A percentile compares a stretch with the other conserved stretches of the same genome.
phyloP scores from a whole-genome alignment of 2,113 vertebrate genomes.

The Dicaeum eximium region DNA sequence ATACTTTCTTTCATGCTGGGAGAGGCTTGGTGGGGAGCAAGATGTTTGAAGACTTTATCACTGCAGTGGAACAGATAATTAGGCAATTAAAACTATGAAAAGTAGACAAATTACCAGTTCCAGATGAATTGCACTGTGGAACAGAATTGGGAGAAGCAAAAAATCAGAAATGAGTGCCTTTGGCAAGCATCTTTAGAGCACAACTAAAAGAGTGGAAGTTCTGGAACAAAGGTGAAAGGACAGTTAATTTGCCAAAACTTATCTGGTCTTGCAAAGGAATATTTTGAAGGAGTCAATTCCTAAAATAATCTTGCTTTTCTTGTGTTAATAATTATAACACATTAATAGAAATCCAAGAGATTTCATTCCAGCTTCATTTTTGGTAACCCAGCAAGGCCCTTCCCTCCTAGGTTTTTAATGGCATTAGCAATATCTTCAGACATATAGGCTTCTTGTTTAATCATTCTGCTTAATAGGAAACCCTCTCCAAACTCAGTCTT shows the following conservation, averaged over 20 bases:
- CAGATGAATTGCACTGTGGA: neutral
- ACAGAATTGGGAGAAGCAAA: neutral
- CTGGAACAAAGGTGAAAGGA: neutral
- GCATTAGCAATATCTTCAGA: neutral
- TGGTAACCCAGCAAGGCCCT: neutral
- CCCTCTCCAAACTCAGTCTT: neutral
- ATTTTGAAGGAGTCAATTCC: neutral
- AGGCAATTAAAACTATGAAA: constrained; percentile 47
- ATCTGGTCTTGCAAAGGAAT: neutral
- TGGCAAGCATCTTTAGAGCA: neutral
- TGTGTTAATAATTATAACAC: neutral
- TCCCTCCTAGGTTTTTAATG: neutral
- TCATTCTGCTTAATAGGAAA: neutral
- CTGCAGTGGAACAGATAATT: constrained; percentile 34
- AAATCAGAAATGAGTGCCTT: neutral
- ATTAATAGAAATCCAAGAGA: neutral
- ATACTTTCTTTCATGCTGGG: neutral
- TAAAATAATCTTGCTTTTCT: neutral
- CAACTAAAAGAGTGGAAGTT: neutral
- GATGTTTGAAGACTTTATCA: constrained; percentile 28
- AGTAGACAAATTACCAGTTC: constrained; percentile 29
- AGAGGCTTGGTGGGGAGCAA: neutral
- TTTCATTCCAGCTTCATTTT: neutral
- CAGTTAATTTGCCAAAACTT: neutral
- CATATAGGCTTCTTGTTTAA: neutral